Evolutionary conservation across 2,113 vertebrate genomes (phyloP).

Genomic region (Crotalus viridis): DNA sequence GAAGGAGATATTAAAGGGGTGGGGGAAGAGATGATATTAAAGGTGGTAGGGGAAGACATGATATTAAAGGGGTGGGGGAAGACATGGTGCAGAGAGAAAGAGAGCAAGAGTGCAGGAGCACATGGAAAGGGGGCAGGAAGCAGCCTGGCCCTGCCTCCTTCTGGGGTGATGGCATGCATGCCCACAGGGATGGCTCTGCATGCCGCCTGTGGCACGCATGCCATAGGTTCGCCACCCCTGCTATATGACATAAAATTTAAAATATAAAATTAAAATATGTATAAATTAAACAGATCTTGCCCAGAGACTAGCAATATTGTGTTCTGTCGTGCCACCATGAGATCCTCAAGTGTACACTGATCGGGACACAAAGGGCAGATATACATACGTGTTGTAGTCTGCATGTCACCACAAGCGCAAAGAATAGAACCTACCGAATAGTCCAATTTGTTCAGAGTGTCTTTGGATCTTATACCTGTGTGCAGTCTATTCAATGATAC

Average conservation of each 20-base stretch:
- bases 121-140: too few species aligned
- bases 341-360: background rate
- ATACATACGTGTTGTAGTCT: background rate
- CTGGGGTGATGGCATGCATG: too few species aligned
- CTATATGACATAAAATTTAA: background rate
- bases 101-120: too few species aligned
- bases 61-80: too few species aligned
- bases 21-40: too few species aligned
- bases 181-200: too few species aligned
- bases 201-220: too few species aligned
- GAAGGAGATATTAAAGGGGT: too few species aligned
- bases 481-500: background rate
- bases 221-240: too few species aligned
- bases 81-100: too few species aligned
- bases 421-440: background rate
- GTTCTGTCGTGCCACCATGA: background rate
- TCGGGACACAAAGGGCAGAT: background rate
- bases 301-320: background rate
- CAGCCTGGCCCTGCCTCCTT: too few species aligned
- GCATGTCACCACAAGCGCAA: background rate
- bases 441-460: background rate
- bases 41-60: too few species aligned
- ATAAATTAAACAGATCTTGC: background rate
- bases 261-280: background rate
- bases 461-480: background rate